Evolutionary conservation across 2,797 vertebrate genomes (phyloP).

Genomic region (Coreius guichenoti): DNA sequence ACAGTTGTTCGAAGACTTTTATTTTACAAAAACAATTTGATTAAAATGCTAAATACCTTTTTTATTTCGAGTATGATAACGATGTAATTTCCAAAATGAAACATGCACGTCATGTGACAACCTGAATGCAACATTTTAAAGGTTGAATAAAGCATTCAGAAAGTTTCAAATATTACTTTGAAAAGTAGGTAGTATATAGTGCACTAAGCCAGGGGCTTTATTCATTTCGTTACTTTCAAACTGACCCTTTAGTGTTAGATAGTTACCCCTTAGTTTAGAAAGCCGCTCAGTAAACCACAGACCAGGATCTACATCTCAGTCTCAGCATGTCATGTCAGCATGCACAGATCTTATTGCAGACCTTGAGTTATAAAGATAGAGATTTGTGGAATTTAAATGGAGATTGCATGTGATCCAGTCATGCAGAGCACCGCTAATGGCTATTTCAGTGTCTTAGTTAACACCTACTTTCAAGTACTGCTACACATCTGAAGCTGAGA

Average conservation of each 20-base stretch:
- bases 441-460: slow-evolving; percentile 57
- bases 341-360: not conserved
- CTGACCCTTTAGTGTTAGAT: not conserved
- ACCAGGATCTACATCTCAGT: slow-evolving; percentile 3
- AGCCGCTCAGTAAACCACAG: not conserved
- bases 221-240: not conserved
- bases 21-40: not conserved
- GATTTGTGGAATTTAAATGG: slow-evolving; percentile 46
- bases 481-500: slow-evolving; percentile 54
- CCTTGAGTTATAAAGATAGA: slow-evolving; percentile 19
- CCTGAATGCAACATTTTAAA: not conserved
- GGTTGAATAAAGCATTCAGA: not conserved
- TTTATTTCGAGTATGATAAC: not conserved
- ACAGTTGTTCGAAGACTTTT: not conserved
- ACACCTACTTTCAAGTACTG: slow-evolving; percentile 43
- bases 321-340: slow-evolving; percentile 11
- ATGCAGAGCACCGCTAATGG: slow-evolving; percentile 44
- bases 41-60: not conserved
- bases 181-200: not conserved
- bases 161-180: too few relatives aligned
- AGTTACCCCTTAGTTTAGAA: not conserved
- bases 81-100: not conserved
- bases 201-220: not conserved
- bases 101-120: not conserved
- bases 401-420: slow-evolving; percentile 47